Evolutionary conservation across 2,113 vertebrate genomes (phyloP), one percentile per base, ranked within the genome.

Genomic region (Pipa parva): DNA sequence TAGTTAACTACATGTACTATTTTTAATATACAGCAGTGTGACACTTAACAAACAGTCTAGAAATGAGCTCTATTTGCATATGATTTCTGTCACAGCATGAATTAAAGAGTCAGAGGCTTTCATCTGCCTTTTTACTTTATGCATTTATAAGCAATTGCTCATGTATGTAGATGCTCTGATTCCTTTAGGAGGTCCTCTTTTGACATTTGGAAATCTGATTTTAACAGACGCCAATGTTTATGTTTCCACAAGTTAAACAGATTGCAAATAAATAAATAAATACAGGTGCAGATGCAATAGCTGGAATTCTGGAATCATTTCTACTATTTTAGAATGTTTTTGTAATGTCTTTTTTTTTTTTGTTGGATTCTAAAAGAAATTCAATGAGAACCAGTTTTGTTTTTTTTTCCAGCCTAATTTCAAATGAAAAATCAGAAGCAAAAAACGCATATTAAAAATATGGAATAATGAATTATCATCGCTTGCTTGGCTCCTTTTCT

Each of bases 41-140:
- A 79, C 80, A 74, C 73, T 84, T 78, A 80, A 79, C 81, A 84
- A 85, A 84, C 75, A 79, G 75, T 75, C 74, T 85, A 81, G 83
- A 83, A 83, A 73, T 79, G 78, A 81, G 73, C 71, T 80, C 68
- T 75, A 84, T 85, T 87, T 78, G 74, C 76, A 79, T 85, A 82
- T 85, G 79, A 81, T 82, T 85, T 84, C 82, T 83, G 74, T 79
- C 65, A 80, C 67, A 75, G 74, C 75, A 78, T 80, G 75, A 72
- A 86, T 77, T 68, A 79, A 78, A 77, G 78, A 71, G 62, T 74
- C 72, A 78, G 64, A 77, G 64, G 58, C 73, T 83, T 85, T 87
- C 77, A 85, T 67, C 67, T 84, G 71, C 59, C 71, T 80, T 66
- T 77, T 79, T 54, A 74, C 73, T 81, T 85, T 72, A 73, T 81